Conservation (phyloP, 2,888 invertebrate species). For the Brenthis ino region DNA sequence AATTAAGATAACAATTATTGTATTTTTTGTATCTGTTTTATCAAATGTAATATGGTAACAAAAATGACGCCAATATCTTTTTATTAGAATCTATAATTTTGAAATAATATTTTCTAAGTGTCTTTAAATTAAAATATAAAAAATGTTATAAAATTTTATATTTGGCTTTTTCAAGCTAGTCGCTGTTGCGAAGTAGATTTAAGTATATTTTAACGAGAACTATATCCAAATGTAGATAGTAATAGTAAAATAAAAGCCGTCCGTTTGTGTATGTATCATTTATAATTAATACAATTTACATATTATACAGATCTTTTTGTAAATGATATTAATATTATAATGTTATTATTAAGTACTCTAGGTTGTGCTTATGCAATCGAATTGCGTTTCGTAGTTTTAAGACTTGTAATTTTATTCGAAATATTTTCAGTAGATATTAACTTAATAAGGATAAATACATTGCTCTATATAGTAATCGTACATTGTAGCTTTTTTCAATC, state of each 20-base stretch:
- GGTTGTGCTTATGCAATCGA: constrained; percentile 73
- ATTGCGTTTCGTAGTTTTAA: constrained; percentile 58
- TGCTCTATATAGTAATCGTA: background rate
- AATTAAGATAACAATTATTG: too few relatives aligned
- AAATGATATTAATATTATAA: constrained; percentile 34
- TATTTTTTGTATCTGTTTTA: too few relatives aligned
- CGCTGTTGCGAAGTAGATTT: constrained; percentile 10
- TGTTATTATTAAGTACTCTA: constrained; percentile 51
- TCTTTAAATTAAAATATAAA: background rate
- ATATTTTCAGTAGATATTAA: constrained; percentile 8
- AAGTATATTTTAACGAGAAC: constrained; percentile 44
- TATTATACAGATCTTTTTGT: constrained; percentile 43
- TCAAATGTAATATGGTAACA: too few relatives aligned
- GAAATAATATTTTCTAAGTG: too few relatives aligned
- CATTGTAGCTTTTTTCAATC: background rate
- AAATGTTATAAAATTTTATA: constrained; percentile 20
- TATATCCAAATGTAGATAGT: constrained; percentile 76
- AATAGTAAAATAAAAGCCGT: constrained; percentile 56
- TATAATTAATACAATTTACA: constrained; percentile 43
- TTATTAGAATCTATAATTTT: too few relatives aligned
- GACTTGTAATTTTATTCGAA: constrained; percentile 35
- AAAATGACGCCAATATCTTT: too few relatives aligned
- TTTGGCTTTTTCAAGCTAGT: constrained; percentile 8
- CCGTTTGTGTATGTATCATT: constrained; percentile 53
- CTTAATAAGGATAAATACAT: background rate